phyloP scores from a whole-genome alignment of 30 jellyfish, hydroid and myxozoan genomes.

The Aurelia sp. region DNA sequence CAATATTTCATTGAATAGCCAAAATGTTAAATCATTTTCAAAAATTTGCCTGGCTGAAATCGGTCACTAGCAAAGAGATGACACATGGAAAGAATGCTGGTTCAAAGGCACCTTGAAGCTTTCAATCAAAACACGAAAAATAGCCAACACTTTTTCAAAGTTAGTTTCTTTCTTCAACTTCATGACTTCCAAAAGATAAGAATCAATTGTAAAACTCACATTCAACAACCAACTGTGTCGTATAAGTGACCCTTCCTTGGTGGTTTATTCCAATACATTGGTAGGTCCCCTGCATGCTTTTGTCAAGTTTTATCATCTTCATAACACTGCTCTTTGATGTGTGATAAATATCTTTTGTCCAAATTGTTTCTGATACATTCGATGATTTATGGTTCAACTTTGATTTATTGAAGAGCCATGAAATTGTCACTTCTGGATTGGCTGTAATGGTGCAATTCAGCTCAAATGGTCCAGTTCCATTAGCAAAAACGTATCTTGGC shows the following conservation, averaged over 20 bases:
- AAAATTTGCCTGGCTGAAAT: no score
- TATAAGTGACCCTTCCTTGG: conserved; percentile 22
- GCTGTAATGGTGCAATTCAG: conserved; percentile 41
- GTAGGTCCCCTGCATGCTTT: conserved; percentile 24
- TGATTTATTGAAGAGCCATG: conserved; percentile 34
- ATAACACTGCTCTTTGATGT: conserved; percentile 24
- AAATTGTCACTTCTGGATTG: conserved; percentile 40
- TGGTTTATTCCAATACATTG: conserved; percentile 38
- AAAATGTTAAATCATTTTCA: no score
- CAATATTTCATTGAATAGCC: no score
- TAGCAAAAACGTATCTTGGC: not conserved
- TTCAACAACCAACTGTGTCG: conserved; percentile 17
- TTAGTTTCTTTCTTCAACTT: not conserved
- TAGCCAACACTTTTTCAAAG: not conserved
- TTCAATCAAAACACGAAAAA: no score
- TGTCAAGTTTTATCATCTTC: not conserved
- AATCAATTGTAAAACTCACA: conserved; percentile 7
- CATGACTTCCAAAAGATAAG: not conserved
- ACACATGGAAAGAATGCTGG: no score
- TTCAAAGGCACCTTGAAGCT: no score
- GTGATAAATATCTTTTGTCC: conserved; percentile 3
- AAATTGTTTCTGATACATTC: not conserved
- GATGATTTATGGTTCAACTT: not conserved
- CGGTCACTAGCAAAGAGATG: no score
- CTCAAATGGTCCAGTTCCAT: conserved; percentile 28